phyloP scores from a whole-genome alignment of 2,888 invertebrate genomes.

The Lottia scabra region DNA sequence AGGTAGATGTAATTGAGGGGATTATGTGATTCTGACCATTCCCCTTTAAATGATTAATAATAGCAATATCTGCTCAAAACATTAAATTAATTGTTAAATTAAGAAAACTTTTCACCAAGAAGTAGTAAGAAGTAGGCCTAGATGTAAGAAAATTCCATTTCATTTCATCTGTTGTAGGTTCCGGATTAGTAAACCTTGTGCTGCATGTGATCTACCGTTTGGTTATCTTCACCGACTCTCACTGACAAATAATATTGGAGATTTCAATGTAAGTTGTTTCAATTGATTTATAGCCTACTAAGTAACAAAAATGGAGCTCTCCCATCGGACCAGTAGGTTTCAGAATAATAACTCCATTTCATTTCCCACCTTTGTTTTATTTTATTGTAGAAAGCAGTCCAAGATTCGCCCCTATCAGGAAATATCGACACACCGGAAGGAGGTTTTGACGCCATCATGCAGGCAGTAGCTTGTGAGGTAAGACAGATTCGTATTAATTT shows the following conservation, averaged over 20 bases:
- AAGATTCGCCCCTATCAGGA: constrained; percentile 81
- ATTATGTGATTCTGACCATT: no score
- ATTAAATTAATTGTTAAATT: no score
- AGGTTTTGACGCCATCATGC: constrained; percentile 99
- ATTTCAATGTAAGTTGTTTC: constrained; percentile 80
- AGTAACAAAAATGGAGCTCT: no score
- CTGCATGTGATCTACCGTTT: constrained; percentile 87
- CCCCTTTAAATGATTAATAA: no score
- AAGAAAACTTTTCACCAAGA: no score
- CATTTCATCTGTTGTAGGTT: no score
- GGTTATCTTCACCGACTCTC: constrained; percentile 93
- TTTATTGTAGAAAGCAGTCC: background rate
- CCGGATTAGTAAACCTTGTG: background rate
- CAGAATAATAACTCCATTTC: background rate
- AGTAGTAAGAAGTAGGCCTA: no score
- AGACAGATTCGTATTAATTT: background rate
- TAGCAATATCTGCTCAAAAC: no score
- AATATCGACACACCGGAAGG: constrained; percentile 98
- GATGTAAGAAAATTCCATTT: no score
- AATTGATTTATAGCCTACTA: no score
- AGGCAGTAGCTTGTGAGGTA: constrained; percentile 83
- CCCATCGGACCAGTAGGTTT: no score
- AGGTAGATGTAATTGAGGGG: no score
- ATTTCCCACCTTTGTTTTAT: background rate
- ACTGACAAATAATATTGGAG: constrained; percentile 82